Evolutionary conservation across 2,888 invertebrate genomes (phyloP), one percentile per base, ranked within the genome.

Genomic region (Matsumyia berberina): DNA sequence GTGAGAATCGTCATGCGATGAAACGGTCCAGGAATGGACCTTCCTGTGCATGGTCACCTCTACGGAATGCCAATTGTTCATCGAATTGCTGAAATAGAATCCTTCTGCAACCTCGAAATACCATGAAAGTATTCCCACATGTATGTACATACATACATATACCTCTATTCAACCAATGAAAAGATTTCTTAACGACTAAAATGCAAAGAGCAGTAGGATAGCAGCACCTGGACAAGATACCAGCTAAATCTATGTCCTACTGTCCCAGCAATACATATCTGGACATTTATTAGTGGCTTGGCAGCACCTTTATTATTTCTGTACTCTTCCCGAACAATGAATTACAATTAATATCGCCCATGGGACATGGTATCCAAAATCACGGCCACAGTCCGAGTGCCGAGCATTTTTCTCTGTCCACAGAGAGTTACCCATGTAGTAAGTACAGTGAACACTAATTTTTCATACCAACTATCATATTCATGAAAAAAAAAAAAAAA

Each of bases 401-500:
- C 24, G 24, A 24, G 24, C 24, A 24, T 46, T 19, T 33, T 19
- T 12, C 17, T 31, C 9, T 12, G 1, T 7, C 7, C 33, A 12
- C 15, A 64, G 33, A 31, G 17, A 44, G 17, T 5, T 33, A 51
- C 19, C 37, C 35, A 24, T 19, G 11, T 15, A 29, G 17, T 64
- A 46, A 33, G 64, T 12, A 37, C 12, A 12, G 5, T 8, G 7
- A 24, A 9, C 24, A 24, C 42, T 64, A 74, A 62, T 69, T 44
- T 49, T 42, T 51, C 39, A 60, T 60, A 53, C 29, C 24, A 37
- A 53, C 60, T 77, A 51, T 44, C 53, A 37, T 51, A 69, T 62
- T 62, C 77, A 69, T 62, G 77, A 53, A 53, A 39, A 60, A 24
- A 29, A 35, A 74, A 55, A 78, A 78, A 78, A 69, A 79, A 79